Base-by-base conservation (phyloP, 1,140 invertebrate genomes). In the Drosophila tropicalis region DNA sequence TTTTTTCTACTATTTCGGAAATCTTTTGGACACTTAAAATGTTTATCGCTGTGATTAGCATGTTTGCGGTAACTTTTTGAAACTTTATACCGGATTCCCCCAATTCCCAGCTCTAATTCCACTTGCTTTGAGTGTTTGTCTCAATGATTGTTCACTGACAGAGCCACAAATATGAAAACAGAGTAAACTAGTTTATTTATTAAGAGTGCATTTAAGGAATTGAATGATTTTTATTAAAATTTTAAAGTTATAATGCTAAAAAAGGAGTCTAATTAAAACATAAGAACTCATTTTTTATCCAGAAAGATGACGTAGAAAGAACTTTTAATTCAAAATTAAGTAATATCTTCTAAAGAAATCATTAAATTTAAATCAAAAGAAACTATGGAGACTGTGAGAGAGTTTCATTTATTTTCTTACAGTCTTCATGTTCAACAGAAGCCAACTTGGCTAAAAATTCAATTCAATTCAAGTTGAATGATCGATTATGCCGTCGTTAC, bases 11-110 rank as follows among this genome's bases (percentile, higher is more conserved):
- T 51, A 51, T 76, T 76, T 85, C 67, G 83, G 76, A 82, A 82
- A 86, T 86, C 71, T 86, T 87, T 76, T 81, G 56, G 70, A 72
- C 83, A 65, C 79, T 79, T 70, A 86, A 86, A 86, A 83, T 87
- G 83, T 87, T 87, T 87, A 89, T 89, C 70, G 80, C 72, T 66
- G 76, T 83, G 83, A 87, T 87, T 87, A 87, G 84, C 84, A 71
- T 75, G 72, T 65, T 71, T 73, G 84, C 65, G 81, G 79, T 78
- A 86, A 86, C 71, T 72, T 66, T 83, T 86, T 74, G 60, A 68
- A 79, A 62, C 54, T 55, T 64, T 70, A 6, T 5, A 47, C 15
- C 15, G 6, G 15, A 47, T 17, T 47, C 44, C 44, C 44, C 44
- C 44, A 17, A 51, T 22, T 51, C 17, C 17, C 44, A 51, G 17